Evolutionary conservation across 2,888 invertebrate species (phyloP), one percentile per base, ranked within the genome.

Genomic region (Prenolepis imparis): DNA sequence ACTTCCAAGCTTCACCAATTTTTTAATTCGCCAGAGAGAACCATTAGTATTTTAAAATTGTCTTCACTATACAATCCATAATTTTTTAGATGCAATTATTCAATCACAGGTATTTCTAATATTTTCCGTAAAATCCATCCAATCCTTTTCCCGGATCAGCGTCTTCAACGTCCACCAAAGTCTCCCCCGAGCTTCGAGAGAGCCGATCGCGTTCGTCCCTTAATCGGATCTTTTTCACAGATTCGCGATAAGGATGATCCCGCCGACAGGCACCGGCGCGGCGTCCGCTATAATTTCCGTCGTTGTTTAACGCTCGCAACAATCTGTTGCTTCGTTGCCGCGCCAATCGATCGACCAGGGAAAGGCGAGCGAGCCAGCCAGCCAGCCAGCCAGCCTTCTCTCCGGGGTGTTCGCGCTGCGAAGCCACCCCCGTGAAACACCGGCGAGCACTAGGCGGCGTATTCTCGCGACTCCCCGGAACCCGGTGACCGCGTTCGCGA

Each of bases 321-420:
- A 88, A 88, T 88, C 88, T 88, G 88, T 88, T 88, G 88, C 88
- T 88, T 88, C 88, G 78, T 78, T n/a, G n/a, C 63, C 82, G 61
- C 39, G 52, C 21, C 66, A 52, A 81, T 81, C 75, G 82, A 66
- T 66, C 57, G 66, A 24, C 28, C 57, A 32, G 66, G 28, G 24
- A n/a, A 70, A 61, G 59, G 59, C 70, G 44, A 57, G 41, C 28
- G 64, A 83, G n/a, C 55, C 24, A 44, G 59, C 70, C 36, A 57
- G 41, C 28, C 75, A 83, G n/a, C 67, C 28, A 3, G 28, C 28
- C 28, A n/a, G 36, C 36, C 59, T 84, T 68, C 83, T 83, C 52
- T 18, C 44, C 32, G 80, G 73, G 73, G 48, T 74, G 74, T 59
- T 63, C 74, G 63, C 74, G 63, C 44, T 21, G 74, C 74, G 73